These are phyloP conservation scores for Papilio glaucus DNA, from an alignment of 1,140 invertebrate species.

Conservation along the genomic window DNA sequence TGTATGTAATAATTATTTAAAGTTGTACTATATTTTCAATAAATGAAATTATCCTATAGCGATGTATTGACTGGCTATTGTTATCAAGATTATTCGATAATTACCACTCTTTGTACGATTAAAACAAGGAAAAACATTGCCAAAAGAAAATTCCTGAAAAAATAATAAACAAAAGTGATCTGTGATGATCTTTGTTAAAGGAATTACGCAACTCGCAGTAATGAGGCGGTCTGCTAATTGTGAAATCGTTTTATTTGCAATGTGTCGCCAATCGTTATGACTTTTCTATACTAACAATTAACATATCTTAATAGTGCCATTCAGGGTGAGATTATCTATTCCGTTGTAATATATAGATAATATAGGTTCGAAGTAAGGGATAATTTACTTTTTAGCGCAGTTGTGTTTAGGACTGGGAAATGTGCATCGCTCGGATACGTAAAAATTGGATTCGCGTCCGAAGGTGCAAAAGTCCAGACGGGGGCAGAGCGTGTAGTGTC, in stretches of 20 bases:
- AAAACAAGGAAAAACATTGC: not conserved
- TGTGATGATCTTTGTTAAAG: constrained; percentile 30
- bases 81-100: no score
- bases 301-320: constrained; percentile 5
- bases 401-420: not conserved
- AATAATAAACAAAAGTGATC: constrained; percentile 4
- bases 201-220: constrained; percentile 25
- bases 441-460: constrained; percentile 20
- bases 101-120: no score
- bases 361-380: not conserved
- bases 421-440: constrained; percentile 15
- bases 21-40: no score
- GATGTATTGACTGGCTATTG: no score
- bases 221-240: constrained; percentile 27
- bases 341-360: no score
- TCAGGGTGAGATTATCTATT: constrained; percentile 17
- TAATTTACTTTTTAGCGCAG: not conserved
- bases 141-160: not conserved
- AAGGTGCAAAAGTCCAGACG: constrained; percentile 24
- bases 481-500: not conserved
- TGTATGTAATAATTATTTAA: no score
- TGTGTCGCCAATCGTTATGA: constrained; percentile 18
- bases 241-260: constrained; percentile 28
- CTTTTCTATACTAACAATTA: constrained; percentile 13
- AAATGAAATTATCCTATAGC: no score